Conservation (phyloP, 30 jellyfish, hydroid and myxozoan genomes). For the Catostylus mosaicus region DNA sequence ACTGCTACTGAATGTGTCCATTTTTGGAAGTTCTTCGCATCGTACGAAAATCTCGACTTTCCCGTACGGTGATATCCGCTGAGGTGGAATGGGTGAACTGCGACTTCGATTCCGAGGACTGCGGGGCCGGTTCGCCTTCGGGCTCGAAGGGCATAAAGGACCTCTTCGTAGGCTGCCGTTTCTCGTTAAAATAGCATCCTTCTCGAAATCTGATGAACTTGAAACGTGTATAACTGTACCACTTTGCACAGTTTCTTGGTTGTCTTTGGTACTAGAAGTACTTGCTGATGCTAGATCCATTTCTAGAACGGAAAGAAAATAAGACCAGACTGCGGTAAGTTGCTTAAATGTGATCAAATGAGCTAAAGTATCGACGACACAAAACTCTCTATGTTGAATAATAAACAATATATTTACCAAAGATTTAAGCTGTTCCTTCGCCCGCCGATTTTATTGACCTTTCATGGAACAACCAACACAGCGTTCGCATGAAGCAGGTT, state of each 20-base stretch:
- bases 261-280: neutral
- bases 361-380: too few species aligned
- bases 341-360: too few species aligned
- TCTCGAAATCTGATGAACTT: neutral
- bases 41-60: slow-evolving; percentile 63
- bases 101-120: slow-evolving; percentile 33
- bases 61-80: slow-evolving; percentile 37
- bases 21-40: slow-evolving; percentile 75
- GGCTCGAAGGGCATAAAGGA: slow-evolving; percentile 57
- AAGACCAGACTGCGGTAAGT: too few species aligned
- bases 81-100: slow-evolving; percentile 16
- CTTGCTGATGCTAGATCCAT: neutral
- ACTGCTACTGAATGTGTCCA: slow-evolving; percentile 79
- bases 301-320: neutral
- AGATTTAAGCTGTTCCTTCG: too few species aligned
- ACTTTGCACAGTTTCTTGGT: neutral
- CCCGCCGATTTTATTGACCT: too few species aligned
- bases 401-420: too few species aligned
- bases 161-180: slow-evolving; percentile 32
- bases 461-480: too few species aligned
- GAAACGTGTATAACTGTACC: neutral
- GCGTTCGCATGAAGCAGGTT: too few species aligned
- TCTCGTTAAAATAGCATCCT: neutral
- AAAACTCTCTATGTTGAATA: too few species aligned
- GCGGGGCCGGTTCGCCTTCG: slow-evolving; percentile 9